Evolutionary conservation across 2,113 vertebrate genomes (phyloP), one percentile per base, ranked within the genome.

Genomic region (Dermatemys mawii): DNA sequence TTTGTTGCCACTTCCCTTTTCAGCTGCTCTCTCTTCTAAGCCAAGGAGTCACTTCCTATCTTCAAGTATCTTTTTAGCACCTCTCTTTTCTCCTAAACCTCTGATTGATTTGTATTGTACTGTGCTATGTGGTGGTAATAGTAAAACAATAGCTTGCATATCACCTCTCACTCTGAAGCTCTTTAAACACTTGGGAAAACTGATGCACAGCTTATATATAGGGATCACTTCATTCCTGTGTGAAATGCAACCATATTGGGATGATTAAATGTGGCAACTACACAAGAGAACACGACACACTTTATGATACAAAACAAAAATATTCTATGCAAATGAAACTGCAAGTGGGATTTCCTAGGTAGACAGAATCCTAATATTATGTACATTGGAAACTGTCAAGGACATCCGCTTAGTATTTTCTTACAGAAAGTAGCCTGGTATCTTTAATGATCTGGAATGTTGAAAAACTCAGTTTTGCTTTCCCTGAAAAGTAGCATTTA

Each of bases 181-280:
- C 86, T 97, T 95, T 83, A 95, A 96, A 93, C 0, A 3, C 70
- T 95, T 95, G 95, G 90, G 95, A 95, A 96, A 97, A 84, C 87
- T 92, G 93, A 93, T 93, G 78, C 6, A 26, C 35, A 97, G 93
- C 93, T 97, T 96, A 95, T 93, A 93, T 90, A 93, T 83, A 86
- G 94, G 83, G 84, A 91, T 94, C 83, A 60, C 87, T 94, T 95
- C 90, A 95, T 93, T 70, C n/a, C 83, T 79, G 86, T 67, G 87
- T 92, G 89, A 97, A 96, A 92, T 91, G 89, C 90, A 96, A 94
- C 93, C 95, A 94, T 50, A 90, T 90, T 90, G 94, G 76, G 89
- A 96, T 97, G 94, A 96, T 97, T 94, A 97, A 97, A 97, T 95
- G 3, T 95, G 3, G 93, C 96, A 95, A 94, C 91, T 94, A 93